phyloP scores from a whole-genome alignment of 2,888 invertebrate genomes.

The Augiades crinisus region DNA sequence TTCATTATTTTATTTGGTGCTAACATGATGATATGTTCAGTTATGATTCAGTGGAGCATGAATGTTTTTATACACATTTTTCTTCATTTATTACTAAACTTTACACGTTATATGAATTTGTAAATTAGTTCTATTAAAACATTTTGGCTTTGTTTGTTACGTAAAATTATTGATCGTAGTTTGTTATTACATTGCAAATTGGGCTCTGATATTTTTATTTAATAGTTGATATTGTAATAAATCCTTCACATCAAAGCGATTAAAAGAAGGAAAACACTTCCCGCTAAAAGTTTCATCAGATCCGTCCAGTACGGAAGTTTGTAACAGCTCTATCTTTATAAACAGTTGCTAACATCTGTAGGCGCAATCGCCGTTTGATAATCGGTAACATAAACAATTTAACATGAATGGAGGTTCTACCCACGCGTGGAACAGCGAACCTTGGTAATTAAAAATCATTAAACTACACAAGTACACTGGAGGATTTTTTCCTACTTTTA shows the following conservation, averaged over 20 bases:
- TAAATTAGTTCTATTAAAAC: no score
- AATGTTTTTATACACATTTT: neutral
- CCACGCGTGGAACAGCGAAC: conserved; percentile 36
- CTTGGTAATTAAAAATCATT: conserved; percentile 39
- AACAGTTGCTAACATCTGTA: conserved; percentile 27
- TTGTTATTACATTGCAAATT: no score
- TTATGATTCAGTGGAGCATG: neutral
- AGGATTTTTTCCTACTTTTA: conserved; percentile 31
- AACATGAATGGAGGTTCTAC: conserved; percentile 46
- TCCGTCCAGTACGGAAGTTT: conserved; percentile 17
- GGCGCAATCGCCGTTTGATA: conserved; percentile 42
- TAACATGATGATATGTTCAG: neutral
- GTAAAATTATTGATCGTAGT: no score
- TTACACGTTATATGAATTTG: no score
- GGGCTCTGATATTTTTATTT: neutral
- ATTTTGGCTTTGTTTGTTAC: no score
- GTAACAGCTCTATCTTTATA: conserved; percentile 37
- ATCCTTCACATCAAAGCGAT: conserved; percentile 42
- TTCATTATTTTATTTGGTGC: neutral
- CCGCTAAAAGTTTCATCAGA: conserved; percentile 38
- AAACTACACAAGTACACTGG: conserved; percentile 29
- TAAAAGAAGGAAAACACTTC: conserved; percentile 30
- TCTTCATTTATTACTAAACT: no score
- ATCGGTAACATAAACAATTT: conserved; percentile 55
- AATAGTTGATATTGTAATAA: conserved; percentile 30